Percentiles rank a stretch among this genome's conserved stretches.
Evolutionary conservation across 2,113 vertebrate species (phyloP).

Genomic region (Tricholaema leucomelas): DNA sequence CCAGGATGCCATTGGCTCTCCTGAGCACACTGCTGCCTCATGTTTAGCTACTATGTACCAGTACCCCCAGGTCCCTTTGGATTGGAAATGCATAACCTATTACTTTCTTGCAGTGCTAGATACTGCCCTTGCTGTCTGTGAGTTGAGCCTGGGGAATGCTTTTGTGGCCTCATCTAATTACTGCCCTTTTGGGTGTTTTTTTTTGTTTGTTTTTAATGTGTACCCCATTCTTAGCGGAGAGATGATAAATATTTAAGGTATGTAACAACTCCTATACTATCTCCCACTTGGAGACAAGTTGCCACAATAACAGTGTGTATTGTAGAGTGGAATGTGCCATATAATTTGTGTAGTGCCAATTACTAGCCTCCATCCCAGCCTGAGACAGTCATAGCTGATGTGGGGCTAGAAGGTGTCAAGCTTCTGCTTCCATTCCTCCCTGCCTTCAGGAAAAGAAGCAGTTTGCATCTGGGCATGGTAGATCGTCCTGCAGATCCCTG

Average conservation of each 20-base stretch:
- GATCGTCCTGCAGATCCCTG: background rate
- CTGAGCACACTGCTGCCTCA: no score
- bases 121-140: background rate
- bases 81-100: rapidly evolving
- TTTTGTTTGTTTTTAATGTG: background rate
- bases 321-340: background rate
- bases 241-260: constrained; percentile 1
- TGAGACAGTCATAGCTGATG: background rate
- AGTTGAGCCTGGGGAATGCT: background rate
- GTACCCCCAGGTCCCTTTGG: no score
- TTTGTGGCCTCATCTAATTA: background rate
- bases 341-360: background rate
- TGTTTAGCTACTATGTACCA: no score
- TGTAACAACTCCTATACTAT: background rate
- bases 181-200: background rate
- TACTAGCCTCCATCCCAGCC: background rate
- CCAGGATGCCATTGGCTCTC: no score
- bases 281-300: background rate
- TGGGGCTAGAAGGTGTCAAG: background rate
- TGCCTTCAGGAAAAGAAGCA: background rate
- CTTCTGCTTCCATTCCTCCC: background rate
- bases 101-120: background rate
- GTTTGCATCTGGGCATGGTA: background rate
- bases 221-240: background rate
- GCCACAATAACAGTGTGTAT: background rate